phyloP scores from a whole-genome alignment of 1,140 invertebrate genomes.

The Listronotus bonariensis region DNA sequence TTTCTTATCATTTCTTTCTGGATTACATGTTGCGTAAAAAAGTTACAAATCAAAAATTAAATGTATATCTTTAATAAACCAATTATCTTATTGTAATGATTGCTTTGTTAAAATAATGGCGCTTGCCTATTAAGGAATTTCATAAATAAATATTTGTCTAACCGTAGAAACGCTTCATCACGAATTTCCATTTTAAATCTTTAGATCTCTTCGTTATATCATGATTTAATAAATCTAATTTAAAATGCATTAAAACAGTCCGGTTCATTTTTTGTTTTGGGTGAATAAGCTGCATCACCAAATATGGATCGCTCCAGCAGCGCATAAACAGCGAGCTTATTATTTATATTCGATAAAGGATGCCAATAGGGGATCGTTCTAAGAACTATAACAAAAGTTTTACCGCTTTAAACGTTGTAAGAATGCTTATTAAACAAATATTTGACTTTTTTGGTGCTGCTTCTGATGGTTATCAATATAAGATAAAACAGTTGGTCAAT shows the following conservation, averaged over 20 bases:
- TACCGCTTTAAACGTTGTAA: neutral
- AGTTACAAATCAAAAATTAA: too few relatives aligned
- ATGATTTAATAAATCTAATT: constrained; percentile 37
- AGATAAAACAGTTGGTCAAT: too few relatives aligned
- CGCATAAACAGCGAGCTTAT: constrained; percentile 27
- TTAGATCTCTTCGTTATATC: constrained; percentile 25
- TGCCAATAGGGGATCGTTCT: neutral
- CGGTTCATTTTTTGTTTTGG: constrained; percentile 16
- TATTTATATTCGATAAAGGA: constrained; percentile 31
- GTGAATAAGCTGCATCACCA: constrained; percentile 30
- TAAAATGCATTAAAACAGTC: constrained; percentile 37
- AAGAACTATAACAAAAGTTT: neutral
- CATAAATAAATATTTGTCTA: constrained; percentile 18
- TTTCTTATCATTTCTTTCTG: too few relatives aligned
- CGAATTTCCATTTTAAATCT: constrained; percentile 34
- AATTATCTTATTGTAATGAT: too few relatives aligned
- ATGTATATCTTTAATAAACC: too few relatives aligned
- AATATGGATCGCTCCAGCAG: constrained; percentile 28
- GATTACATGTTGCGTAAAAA: too few relatives aligned
- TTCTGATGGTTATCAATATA: too few relatives aligned
- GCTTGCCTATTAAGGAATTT: constrained; percentile 6
- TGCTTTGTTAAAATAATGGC: too few relatives aligned
- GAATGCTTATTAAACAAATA: too few relatives aligned
- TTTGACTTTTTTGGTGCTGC: too few relatives aligned
- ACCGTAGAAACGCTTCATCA: constrained; percentile 17